phyloP scores from a whole-genome alignment of 2,797 vertebrate species.

The Rhinichthys osculus region DNA sequence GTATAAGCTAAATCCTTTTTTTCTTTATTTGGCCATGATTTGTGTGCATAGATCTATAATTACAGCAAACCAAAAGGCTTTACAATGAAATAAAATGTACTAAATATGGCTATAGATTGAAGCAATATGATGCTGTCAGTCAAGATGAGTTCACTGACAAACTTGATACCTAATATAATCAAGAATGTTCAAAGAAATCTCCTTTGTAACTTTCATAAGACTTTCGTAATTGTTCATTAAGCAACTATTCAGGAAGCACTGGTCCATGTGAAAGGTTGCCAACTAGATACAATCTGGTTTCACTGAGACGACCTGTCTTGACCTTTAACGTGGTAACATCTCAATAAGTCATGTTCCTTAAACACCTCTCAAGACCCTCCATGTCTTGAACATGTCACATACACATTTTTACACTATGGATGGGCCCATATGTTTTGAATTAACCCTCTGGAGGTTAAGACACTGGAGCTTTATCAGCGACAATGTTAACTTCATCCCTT shows the following conservation, averaged over 20 bases:
- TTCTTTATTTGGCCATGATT: neutral
- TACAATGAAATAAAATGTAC: neutral
- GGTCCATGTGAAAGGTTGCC: neutral
- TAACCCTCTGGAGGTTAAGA: slow-evolving; percentile 36
- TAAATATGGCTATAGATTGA: neutral
- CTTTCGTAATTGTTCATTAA: neutral
- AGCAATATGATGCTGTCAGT: neutral
- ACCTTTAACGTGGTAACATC: slow-evolving; percentile 20
- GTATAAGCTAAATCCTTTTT: neutral
- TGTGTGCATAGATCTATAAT: neutral
- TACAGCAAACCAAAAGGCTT: neutral
- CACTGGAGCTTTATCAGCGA: slow-evolving; percentile 45
- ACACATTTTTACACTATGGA: neutral
- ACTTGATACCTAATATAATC: neutral
- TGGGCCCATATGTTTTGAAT: slow-evolving; percentile 51
- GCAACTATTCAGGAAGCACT: neutral
- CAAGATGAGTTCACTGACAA: neutral
- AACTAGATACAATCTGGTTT: neutral
- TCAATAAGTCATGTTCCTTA: slow-evolving; percentile 6
- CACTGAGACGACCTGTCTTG: neutral
- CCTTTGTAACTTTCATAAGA: neutral
- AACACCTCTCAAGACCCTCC: slow-evolving; percentile 23
- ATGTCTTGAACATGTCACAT: slow-evolving; percentile 12
- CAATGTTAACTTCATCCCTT: slow-evolving; percentile 47
- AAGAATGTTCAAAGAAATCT: neutral